Evolutionary conservation across 1,140 invertebrate species (phyloP).

Genomic region (Stenopsyche tienmushanensis): DNA sequence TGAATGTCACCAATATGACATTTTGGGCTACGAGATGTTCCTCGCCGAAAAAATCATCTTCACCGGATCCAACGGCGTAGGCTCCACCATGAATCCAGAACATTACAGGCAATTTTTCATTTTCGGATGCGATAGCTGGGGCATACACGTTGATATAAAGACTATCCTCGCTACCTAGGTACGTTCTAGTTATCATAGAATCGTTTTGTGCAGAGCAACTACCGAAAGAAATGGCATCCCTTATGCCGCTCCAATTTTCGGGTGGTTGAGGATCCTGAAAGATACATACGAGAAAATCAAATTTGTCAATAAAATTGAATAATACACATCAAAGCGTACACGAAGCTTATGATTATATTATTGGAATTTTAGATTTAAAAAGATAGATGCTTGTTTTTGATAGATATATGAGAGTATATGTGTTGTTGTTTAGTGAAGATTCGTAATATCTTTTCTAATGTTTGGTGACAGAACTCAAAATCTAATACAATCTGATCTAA

Average conservation of each 20-base stretch:
- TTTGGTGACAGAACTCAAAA: too few species aligned
- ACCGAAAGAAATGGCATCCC: slow-evolving; percentile 6
- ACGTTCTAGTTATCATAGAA: slow-evolving; percentile 40
- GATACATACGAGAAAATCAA: too few species aligned
- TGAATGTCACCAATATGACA: slow-evolving; percentile 23
- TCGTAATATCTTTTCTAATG: too few species aligned
- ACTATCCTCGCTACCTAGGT: slow-evolving; percentile 34
- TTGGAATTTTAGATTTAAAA: too few species aligned
- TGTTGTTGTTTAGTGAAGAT: too few species aligned
- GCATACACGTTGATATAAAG: slow-evolving; percentile 31
- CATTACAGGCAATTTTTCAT: slow-evolving; percentile 56
- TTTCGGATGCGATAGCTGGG: slow-evolving; percentile 33
- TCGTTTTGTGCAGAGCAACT: background rate
- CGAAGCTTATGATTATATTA: too few species aligned
- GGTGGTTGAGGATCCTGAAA: slow-evolving; percentile 21
- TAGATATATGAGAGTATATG: too few species aligned
- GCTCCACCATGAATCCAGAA: slow-evolving; percentile 66
- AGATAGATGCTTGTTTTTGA: too few species aligned
- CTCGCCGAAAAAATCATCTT: slow-evolving; percentile 9
- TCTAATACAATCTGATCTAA: too few species aligned
- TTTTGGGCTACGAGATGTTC: slow-evolving; percentile 30
- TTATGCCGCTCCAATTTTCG: slow-evolving; percentile 9
- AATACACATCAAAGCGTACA: too few species aligned
- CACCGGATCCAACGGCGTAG: slow-evolving; percentile 23
- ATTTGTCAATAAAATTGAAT: too few species aligned